Base-by-base conservation (phyloP, 2,113 vertebrate genomes). In the Jaculus jaculus region DNA sequence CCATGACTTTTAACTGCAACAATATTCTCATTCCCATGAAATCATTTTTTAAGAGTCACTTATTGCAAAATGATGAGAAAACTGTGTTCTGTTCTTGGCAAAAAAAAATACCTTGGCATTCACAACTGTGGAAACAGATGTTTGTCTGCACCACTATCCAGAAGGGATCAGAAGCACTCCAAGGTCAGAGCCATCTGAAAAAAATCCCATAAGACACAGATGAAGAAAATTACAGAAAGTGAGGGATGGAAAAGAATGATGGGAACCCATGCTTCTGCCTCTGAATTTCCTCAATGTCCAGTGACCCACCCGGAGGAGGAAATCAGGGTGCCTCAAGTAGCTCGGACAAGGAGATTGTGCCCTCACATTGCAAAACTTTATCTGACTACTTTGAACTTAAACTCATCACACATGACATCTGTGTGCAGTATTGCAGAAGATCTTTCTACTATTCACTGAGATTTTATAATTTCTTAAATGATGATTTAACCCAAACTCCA, bases 101-200 rank as follows among this genome's bases (percentile, higher is more conserved):
- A 75, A 88, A 72, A 92, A 87, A 75, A 88, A 72, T 91, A 87
- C 47, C 39, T 78, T 86, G 65, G 61, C 79, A 78, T 58, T 95
- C 68, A 58, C 42, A 51, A 81, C 60, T 58, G 12, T 7, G 60
- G 63, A 96, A 94, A 66, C 47, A 94, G 66, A 84, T 75, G 95
- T 87, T 68, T 87, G 16, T 94, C 74, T 72, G 39, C 37, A 69
- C 30, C 89, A 74, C 92, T 74, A 94, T 90, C 77, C 88, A 84
- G 58, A 95, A 37, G 20, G 79, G 88, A 93, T 94, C 94, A 84
- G 80, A 94, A 93, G 73, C 34, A 10, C 47, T 87, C 9, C 23
- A 51, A 94, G 89, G 92, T 96, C 94, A 94, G 86, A 95, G 39
- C 37, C 96, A 69, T 69, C 85, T 3, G 0, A 79, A 96, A 91